A percentile compares a stretch with the other conserved stretches of the same genome.
These are phyloP conservation scores for Tanypteryx hageni DNA, from an alignment of 2,888 invertebrate genomes.

Conservation along the genomic window DNA sequence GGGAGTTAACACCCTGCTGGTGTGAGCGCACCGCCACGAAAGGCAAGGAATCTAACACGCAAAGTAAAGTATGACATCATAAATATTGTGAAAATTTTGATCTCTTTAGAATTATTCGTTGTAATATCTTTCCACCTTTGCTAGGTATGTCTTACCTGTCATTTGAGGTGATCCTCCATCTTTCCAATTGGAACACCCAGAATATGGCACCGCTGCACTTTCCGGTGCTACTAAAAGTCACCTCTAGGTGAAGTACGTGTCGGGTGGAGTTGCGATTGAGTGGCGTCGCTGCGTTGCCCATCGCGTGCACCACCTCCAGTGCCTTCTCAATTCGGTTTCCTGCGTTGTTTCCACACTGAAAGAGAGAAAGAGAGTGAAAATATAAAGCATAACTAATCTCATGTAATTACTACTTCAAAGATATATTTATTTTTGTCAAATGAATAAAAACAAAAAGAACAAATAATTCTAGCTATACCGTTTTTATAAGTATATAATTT, in stretches of 20 bases:
- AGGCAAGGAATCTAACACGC: too few relatives aligned
- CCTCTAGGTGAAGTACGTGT: slow-evolving; percentile 86
- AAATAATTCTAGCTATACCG: too few relatives aligned
- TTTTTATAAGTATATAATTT: too few relatives aligned
- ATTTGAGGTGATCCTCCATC: slow-evolving; percentile 86
- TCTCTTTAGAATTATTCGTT: too few relatives aligned
- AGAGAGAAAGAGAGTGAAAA: slow-evolving; percentile 8
- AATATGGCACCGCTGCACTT: slow-evolving; percentile 93
- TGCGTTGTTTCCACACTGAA: slow-evolving; percentile 79
- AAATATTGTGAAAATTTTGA: too few relatives aligned
- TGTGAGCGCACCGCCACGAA: too few relatives aligned
- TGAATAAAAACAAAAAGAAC: too few relatives aligned
- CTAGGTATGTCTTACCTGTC: slow-evolving; percentile 69
- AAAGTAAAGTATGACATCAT: too few relatives aligned
- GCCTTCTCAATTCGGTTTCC: slow-evolving; percentile 82
- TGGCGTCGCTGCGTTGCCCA: slow-evolving; percentile 91
- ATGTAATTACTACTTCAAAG: slow-evolving; percentile 19
- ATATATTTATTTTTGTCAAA: slow-evolving; percentile 66
- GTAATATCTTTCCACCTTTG: too few relatives aligned
- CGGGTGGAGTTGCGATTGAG: slow-evolving; percentile 91
- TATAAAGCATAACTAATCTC: neutral
- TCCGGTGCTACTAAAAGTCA: slow-evolving; percentile 90
- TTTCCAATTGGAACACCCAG: slow-evolving; percentile 91
- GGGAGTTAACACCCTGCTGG: too few relatives aligned
- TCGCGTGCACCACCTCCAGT: slow-evolving; percentile 84